Evolutionary conservation across 2,113 vertebrate species (phyloP), one percentile per base, ranked within the genome.

Genomic region (Forbesichthys papilliferus): DNA sequence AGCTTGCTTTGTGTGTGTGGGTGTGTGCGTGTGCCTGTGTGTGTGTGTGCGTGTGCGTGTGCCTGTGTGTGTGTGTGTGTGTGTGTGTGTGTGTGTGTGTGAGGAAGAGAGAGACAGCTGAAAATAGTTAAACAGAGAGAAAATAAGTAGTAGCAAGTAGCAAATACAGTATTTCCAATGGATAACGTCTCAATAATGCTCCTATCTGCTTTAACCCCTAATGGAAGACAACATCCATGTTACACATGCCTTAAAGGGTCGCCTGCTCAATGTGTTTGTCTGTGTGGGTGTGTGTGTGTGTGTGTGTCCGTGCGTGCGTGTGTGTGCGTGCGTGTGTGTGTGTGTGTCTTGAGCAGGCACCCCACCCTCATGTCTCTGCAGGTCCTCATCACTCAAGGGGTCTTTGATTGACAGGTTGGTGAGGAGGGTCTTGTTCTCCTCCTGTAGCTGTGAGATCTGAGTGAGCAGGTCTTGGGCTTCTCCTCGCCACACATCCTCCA

Each of bases 401-500:
- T 98, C 96, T 86, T 95, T 98, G 84, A 92, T 88, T 62, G 97
- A 93, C 71, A 96, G 90, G 88, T 95, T 96, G 88, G 93, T 96
- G 84, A 98, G 90, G 68, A 99, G 95, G 68, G 92, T 89, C 61
- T 97, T 96, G 90, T 99, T 99, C 85, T 99, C 98, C 79, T 97
- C 95, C 90, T 99, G 98, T 79, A 99, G 94, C 89, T 97, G 97
- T 33, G 97, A 93, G 14, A 99, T 99, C 91, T 98, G 97, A 2
- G 94, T 93, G 16, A 99, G 94, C 13, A 99, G 94, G 64, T 99
- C 98, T 87, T 98, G 98, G 0, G 97, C 97, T 75, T 99, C 96
- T 27, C 96, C 96, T 70, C 98, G 90, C 98, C 98, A 99, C 59
- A 98, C 98, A 47, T 99, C 98, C 87, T 98, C 98, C 78, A 98